Evolutionary conservation across 2,797 vertebrate genomes (phyloP).

Genomic region (Telmatherina bonti): DNA sequence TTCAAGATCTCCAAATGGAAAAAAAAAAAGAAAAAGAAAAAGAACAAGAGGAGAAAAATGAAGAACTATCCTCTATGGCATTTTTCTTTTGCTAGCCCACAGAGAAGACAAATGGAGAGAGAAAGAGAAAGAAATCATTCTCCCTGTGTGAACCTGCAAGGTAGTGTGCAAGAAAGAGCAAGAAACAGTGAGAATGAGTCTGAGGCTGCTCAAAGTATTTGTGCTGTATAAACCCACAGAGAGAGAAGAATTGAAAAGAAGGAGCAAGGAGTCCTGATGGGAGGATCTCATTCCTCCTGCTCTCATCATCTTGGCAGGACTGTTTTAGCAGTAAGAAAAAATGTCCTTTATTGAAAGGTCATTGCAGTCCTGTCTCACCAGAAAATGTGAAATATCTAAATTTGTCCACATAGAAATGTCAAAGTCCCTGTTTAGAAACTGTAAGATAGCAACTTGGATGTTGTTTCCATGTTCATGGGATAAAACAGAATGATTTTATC

Average conservation of each 20-base stretch:
- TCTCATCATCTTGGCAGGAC: slow-evolving; percentile 16
- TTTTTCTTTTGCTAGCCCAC: slow-evolving; percentile 57
- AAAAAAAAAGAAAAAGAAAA: slow-evolving; percentile 9
- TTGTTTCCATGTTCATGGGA: no score
- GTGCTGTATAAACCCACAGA: slow-evolving; percentile 30
- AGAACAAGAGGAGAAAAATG: slow-evolving; percentile 25
- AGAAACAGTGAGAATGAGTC: slow-evolving; percentile 19
- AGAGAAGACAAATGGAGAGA: slow-evolving; percentile 53
- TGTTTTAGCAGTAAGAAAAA: neutral
- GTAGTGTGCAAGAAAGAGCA: slow-evolving; percentile 16
- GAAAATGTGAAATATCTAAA: neutral
- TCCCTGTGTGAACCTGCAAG: slow-evolving; percentile 35
- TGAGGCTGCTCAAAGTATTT: slow-evolving; percentile 27
- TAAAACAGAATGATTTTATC: no score
- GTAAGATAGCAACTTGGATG: no score
- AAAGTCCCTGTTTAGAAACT: neutral
- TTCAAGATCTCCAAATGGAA: slow-evolving; percentile 9
- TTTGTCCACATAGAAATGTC: neutral
- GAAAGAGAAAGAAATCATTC: slow-evolving; percentile 44
- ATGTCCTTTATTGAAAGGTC: neutral
- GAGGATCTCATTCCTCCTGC: slow-evolving; percentile 31
- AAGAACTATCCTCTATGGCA: slow-evolving; percentile 8
- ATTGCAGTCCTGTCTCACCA: neutral
- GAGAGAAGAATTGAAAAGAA: slow-evolving; percentile 48
- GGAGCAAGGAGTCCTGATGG: slow-evolving; percentile 18